Base-by-base conservation (phyloP, 2,797 vertebrate species). In the Odontamblyopus rebecca region DNA sequence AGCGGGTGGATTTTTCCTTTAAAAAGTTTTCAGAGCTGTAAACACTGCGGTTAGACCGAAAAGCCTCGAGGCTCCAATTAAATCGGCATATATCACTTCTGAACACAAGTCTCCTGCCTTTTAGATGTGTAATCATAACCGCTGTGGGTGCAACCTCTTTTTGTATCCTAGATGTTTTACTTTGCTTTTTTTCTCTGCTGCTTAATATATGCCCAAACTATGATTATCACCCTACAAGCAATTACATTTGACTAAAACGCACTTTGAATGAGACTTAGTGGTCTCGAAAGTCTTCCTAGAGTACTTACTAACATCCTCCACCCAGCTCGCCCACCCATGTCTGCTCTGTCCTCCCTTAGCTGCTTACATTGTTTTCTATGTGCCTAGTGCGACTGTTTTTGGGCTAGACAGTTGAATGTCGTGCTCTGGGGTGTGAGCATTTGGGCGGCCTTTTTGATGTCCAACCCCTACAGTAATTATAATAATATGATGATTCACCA, bases 361-460 rank as follows among this genome's bases (percentile, higher is more conserved):
- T 87, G 78, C 79, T 85, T 72, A 23, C 70, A n/a, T 68, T 78
- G 50, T 38, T 70, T 81, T 79, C 82, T 69, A 74, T 30, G 87
- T 90, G 89, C 88, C 88, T 90, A 61, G 75, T 82, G 89, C 59
- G 78, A 79, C 38, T 18, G n/a, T 81, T 67, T 73, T 60, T 56
- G 81, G 63, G 73, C 70, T 75, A 82, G 85, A 83, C 83, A 78
- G 79, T 82, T 91, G 90, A 90, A 90, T 91, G 89, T 92, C 15
- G 29, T 78, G 85, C 87, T 89, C 88, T 80, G 81, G 82, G 77
- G 81, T 53, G 81, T 81, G 87, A 93, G 91, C 86, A 11, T 76
- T 77, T 15, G 79, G 76, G 81, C 44, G 73, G 87, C 85, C 83
- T 86, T 68, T 83, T 78, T 69, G 78, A 56, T 56, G n/a, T 57